phyloP scores from a whole-genome alignment of 2,888 invertebrate species.

The Deilephila porcellus region DNA sequence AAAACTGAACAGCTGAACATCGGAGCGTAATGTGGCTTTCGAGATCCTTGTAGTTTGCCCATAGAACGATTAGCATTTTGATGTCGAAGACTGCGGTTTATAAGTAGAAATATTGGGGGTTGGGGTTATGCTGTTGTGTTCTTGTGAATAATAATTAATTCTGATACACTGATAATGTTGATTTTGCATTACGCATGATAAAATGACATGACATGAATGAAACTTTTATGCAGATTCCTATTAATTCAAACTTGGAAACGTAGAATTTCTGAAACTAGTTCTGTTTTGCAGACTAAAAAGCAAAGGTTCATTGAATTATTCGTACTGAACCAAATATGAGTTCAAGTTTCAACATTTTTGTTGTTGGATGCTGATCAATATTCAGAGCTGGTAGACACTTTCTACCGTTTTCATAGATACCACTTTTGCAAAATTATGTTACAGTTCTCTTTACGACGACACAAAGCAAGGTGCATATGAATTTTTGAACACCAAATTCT shows the following conservation, averaged over 20 bases:
- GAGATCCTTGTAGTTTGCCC: conserved; percentile 63
- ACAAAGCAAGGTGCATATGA: background rate
- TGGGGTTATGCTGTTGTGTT: background rate
- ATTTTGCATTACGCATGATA: too few species aligned
- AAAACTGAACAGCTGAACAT: conserved; percentile 79
- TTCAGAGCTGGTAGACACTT: background rate
- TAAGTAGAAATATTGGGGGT: conserved; percentile 2
- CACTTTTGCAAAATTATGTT: background rate
- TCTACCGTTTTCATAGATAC: background rate
- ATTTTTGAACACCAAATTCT: background rate
- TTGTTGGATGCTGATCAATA: background rate
- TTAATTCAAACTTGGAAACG: background rate
- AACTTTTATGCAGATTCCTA: conserved; percentile 5
- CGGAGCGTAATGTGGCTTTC: conserved; percentile 76
- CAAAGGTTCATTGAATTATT: too few species aligned
- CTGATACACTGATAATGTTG: too few species aligned
- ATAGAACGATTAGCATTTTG: conserved; percentile 74
- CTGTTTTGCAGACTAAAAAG: too few species aligned
- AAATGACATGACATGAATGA: background rate
- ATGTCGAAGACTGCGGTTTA: conserved; percentile 51
- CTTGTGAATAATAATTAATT: too few species aligned
- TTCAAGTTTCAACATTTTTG: background rate
- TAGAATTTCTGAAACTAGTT: background rate
- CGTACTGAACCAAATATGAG: too few species aligned
- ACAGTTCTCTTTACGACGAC: background rate